A percentile compares a stretch with the other conserved stretches of the same genome.
phyloP scores from a whole-genome alignment of 2,113 vertebrate species.

The Procavia capensis region DNA sequence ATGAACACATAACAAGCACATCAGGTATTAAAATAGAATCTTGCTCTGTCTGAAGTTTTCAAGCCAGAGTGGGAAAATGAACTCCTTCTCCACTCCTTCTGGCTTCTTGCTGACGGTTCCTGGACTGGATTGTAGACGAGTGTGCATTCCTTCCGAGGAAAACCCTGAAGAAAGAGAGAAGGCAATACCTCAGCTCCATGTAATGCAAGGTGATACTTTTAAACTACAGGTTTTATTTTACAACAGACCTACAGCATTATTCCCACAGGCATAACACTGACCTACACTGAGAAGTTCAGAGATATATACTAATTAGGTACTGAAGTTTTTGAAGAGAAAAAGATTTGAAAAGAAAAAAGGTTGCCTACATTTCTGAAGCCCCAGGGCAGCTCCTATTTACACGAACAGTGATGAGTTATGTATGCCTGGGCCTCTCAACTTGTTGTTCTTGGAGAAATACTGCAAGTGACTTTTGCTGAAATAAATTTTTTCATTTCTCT shows the following conservation, averaged over 20 bases:
- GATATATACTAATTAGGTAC: conserved; percentile 60
- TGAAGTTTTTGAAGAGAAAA: conserved; percentile 63
- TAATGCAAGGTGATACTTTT: conserved; percentile 65
- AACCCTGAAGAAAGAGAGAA: background rate
- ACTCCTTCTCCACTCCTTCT: rapidly evolving
- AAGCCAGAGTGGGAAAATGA: background rate
- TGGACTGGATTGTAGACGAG: background rate
- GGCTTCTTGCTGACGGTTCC: background rate
- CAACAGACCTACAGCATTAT: conserved; percentile 60
- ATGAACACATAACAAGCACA: background rate
- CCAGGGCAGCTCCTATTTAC: background rate
- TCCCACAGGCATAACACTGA: conserved; percentile 55
- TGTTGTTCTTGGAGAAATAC: background rate
- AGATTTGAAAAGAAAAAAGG: conserved; percentile 12
- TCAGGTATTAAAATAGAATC: background rate
- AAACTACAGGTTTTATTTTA: conserved; percentile 72
- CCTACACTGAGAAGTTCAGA: background rate
- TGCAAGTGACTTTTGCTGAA: background rate
- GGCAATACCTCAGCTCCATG: background rate
- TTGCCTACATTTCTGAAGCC: background rate
- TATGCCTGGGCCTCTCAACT: background rate
- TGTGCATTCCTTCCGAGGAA: background rate
- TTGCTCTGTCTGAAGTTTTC: background rate
- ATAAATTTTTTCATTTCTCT: background rate
- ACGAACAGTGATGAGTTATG: conserved; percentile 9